Base-by-base conservation (phyloP, 2,888 invertebrate species). In the Macrophya alboannulata region DNA sequence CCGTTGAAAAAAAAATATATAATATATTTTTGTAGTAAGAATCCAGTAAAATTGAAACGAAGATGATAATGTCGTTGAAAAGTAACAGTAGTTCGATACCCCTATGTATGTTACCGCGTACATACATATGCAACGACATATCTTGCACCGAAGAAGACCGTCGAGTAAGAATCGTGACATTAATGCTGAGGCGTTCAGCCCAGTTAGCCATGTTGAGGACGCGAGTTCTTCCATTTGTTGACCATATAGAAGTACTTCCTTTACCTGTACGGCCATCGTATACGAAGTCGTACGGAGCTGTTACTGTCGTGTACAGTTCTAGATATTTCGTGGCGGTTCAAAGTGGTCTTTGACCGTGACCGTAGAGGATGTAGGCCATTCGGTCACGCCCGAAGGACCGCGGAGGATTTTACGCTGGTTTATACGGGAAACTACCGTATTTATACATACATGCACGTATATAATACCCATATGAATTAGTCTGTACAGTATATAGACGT, bases 341-440 rank as follows among this genome's bases (percentile, higher is more conserved):
- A 82, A 79, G 72, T 71, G 37, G 89, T 88, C 90, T 89, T 88
- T 90, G 92, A 92, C 92, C 92, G 91, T 92, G 92, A 92, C 92
- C 92, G 90, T 87, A 40, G 62, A 62, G 31, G 91, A 92, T 92
- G 91, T 92, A 91, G 92, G 92, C 90, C 92, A 93, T 90, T 91
- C 92, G 91, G 92, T 92, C 91, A 90, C 89, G 86, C 88, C 88
- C 90, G 87, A 71, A 65, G 83, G 68, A 83, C 45, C 83, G 83
- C 48, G 48, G 12, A 59, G 59, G 40, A 59, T 81, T 62, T 62
- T 59, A 43, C 81, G 51, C 17, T 55, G 77, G 25, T 77, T 51
- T 48, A 55, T 37, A 55, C 55, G 72, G 21, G 25, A 74, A 74
- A 74, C 55, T 77, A 55, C 31, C 45, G 45, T 74, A 74, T 68